These are phyloP conservation scores for Crotophaga sulcirostris DNA, from an alignment of 2,113 vertebrate genomes.

Conservation along the genomic window DNA sequence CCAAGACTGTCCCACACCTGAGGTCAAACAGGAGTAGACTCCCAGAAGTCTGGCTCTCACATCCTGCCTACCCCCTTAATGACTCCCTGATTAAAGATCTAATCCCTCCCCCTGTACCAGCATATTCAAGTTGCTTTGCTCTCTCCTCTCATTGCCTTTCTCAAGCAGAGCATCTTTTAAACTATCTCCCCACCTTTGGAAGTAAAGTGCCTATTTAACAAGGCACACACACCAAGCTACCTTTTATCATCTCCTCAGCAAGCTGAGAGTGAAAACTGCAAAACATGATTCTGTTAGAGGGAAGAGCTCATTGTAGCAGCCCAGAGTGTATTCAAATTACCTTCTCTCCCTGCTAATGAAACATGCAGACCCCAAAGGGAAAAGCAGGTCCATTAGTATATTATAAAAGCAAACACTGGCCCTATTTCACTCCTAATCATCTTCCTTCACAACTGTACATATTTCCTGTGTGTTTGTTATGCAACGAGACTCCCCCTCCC, in stretches of 20 bases:
- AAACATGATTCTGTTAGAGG: neutral
- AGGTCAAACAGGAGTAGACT: neutral
- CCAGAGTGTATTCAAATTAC: neutral
- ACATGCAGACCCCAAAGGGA: neutral
- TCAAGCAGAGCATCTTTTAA: neutral
- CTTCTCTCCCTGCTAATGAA: neutral
- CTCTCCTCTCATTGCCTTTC: neutral
- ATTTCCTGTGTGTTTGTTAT: neutral
- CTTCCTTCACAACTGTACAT: neutral
- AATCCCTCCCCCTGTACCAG: neutral
- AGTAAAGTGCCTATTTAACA: neutral
- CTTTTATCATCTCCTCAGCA: slow-evolving; percentile 36
- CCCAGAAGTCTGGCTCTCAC: neutral
- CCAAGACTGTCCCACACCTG: neutral
- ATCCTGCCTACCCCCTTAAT: neutral
- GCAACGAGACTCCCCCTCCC: neutral
- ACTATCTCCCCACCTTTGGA: neutral
- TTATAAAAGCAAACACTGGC: neutral
- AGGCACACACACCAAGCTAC: neutral
- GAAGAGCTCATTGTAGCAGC: neutral
- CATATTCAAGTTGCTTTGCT: neutral
- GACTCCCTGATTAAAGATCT: neutral
- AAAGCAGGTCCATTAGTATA: neutral
- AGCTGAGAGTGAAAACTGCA: slow-evolving; percentile 5
- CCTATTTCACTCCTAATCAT: neutral